Conservation (phyloP, 2,113 vertebrate genomes). For the Pogonocichla stellata region DNA sequence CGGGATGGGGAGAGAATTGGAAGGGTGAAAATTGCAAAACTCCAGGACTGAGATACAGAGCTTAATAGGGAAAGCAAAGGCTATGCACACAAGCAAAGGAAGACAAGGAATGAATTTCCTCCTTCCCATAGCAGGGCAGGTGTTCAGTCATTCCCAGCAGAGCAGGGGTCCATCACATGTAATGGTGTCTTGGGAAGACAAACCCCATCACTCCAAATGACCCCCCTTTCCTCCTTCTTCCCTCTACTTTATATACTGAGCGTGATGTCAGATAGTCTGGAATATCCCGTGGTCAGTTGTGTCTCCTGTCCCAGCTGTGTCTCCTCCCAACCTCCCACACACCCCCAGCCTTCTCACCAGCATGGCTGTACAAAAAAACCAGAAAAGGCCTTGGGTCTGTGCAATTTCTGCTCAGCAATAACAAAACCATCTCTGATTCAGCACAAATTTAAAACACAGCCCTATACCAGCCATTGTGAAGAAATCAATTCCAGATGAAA, state of each 20-base stretch:
- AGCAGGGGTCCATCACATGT: background rate
- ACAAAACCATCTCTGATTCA: background rate
- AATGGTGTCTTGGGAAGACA: background rate
- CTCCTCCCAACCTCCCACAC: too few species aligned
- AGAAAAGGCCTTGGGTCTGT: background rate
- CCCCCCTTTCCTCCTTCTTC: rapidly evolving
- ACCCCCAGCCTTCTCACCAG: rapidly evolving
- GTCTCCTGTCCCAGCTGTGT: background rate
- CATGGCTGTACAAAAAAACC: rapidly evolving
- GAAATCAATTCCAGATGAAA: background rate
- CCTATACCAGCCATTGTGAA: background rate
- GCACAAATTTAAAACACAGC: background rate
- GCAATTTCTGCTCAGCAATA: background rate
- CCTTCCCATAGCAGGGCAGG: background rate
- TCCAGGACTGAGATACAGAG: background rate
- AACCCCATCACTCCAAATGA: background rate
- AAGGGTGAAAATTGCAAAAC: background rate
- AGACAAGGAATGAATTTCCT: background rate
- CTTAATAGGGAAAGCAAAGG: background rate
- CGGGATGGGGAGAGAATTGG: rapidly evolving
- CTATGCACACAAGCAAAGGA: too few species aligned
- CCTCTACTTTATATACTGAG: background rate
- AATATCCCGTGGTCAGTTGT: background rate
- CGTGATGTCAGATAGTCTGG: rapidly evolving
- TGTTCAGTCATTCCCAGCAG: background rate